Evolutionary conservation across 2,888 invertebrate genomes (phyloP).

Genomic region (Dorcus hopei): DNA sequence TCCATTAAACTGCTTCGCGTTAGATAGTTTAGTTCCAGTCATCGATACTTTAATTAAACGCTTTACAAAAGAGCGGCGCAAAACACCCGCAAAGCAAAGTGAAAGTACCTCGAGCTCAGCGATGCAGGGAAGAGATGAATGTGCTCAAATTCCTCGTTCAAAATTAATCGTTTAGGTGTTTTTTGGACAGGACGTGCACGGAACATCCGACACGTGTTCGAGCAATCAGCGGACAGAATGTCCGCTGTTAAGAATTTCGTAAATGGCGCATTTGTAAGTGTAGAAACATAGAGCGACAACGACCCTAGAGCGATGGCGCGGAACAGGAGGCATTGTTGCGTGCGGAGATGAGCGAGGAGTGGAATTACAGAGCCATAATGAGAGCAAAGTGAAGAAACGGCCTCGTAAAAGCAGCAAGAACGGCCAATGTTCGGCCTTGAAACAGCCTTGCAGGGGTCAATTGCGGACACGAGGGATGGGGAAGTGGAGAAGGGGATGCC

Average conservation of each 20-base stretch:
- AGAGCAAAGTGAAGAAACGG: conserved; percentile 42
- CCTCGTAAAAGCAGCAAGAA: conserved; percentile 41
- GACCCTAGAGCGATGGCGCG: conserved; percentile 35
- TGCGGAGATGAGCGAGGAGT: conserved; percentile 33
- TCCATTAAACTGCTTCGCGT: conserved; percentile 19
- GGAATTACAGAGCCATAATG: conserved; percentile 48
- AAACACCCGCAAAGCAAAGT: neutral
- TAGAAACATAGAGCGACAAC: conserved; percentile 28
- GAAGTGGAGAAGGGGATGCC: neutral
- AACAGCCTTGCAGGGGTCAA: conserved; percentile 51
- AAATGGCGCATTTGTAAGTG: neutral
- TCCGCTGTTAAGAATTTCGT: neutral
- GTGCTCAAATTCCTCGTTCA: too few relatives aligned
- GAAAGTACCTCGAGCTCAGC: neutral
- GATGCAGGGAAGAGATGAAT: neutral
- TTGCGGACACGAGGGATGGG: conserved; percentile 29
- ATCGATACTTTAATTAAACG: conserved; percentile 16
- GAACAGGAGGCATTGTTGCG: conserved; percentile 34
- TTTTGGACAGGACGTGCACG: too few relatives aligned
- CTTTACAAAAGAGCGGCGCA: neutral
- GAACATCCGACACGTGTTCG: neutral
- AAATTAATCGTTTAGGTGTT: too few relatives aligned
- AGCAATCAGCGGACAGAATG: neutral
- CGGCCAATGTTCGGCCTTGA: conserved; percentile 52
- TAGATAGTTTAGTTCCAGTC: conserved; percentile 16